Conservation (phyloP, 2,888 invertebrate species). For the Amorpha juglandis region DNA sequence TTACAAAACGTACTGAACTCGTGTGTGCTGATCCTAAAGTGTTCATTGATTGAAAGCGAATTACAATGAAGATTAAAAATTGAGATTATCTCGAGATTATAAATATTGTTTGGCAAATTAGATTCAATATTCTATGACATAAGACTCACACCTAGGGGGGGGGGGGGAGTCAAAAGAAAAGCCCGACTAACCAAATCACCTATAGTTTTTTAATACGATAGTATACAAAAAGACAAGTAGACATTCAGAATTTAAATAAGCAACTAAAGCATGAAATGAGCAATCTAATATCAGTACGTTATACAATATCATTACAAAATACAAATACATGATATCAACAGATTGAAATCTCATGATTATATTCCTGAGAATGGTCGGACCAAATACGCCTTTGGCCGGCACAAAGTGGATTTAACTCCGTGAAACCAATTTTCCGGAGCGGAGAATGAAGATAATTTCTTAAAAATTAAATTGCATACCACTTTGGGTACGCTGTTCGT, state of each 20-base stretch:
- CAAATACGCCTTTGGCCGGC: slow-evolving; percentile 36
- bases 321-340: not conserved
- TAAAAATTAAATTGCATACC: slow-evolving; percentile 49
- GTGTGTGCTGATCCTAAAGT: too few species aligned
- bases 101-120: too few species aligned
- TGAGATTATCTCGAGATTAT: too few species aligned
- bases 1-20: too few species aligned
- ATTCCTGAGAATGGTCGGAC: slow-evolving; percentile 43
- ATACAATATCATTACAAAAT: not conserved
- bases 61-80: too few species aligned
- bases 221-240: not conserved
- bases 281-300: not conserved
- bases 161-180: too few species aligned
- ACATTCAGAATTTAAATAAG: not conserved
- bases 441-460: slow-evolving; percentile 42
- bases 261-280: not conserved
- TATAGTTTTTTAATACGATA: not conserved
- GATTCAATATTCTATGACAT: too few species aligned
- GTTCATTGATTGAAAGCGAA: too few species aligned
- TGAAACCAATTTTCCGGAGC: slow-evolving; percentile 50
- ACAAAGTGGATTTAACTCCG: slow-evolving; percentile 35
- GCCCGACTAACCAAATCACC: too few species aligned
- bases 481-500: not conserved
- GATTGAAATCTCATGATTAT: slow-evolving; percentile 42
- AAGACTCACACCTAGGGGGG: too few species aligned